Conservation (phyloP, 2,888 invertebrate species). For the Tanypteryx hageni region DNA sequence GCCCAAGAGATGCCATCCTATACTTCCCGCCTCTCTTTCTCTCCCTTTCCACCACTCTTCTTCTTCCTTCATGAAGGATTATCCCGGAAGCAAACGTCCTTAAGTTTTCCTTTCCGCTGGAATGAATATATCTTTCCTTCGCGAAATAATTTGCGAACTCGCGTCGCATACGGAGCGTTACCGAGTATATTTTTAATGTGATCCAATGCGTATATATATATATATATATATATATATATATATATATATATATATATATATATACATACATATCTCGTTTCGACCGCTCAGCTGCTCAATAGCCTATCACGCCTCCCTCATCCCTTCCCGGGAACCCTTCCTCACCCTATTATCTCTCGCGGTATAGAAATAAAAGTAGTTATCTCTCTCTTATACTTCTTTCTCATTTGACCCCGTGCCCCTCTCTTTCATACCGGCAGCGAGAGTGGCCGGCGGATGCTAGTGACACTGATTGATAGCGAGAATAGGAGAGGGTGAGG, state of each 20-base stretch:
- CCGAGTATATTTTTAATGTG: too few species aligned
- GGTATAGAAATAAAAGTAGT: not conserved
- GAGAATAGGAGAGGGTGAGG: not conserved
- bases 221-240: too few species aligned
- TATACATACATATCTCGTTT: too few species aligned
- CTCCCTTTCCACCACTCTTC: not conserved
- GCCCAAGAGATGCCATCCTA: not conserved
- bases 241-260: too few species aligned
- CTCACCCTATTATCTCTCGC: too few species aligned
- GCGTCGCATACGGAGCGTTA: too few species aligned
- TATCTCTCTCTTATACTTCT: not conserved
- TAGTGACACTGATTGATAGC: conserved; percentile 25
- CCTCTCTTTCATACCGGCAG: not conserved
- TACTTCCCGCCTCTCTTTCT: not conserved
- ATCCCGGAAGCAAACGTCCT: not conserved
- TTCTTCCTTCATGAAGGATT: not conserved
- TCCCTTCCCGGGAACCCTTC: not conserved
- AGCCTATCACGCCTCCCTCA: too few species aligned
- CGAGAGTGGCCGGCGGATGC: not conserved
- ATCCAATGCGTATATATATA: too few species aligned
- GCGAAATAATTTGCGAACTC: too few species aligned
- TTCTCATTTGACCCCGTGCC: not conserved
- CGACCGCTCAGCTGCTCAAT: too few species aligned
- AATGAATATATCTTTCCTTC: not conserved
- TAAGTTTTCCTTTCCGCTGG: not conserved